Evolutionary conservation across 1,140 invertebrate species (phyloP), one percentile per base, ranked within the genome.

Genomic region (Drosophila sechellia): DNA sequence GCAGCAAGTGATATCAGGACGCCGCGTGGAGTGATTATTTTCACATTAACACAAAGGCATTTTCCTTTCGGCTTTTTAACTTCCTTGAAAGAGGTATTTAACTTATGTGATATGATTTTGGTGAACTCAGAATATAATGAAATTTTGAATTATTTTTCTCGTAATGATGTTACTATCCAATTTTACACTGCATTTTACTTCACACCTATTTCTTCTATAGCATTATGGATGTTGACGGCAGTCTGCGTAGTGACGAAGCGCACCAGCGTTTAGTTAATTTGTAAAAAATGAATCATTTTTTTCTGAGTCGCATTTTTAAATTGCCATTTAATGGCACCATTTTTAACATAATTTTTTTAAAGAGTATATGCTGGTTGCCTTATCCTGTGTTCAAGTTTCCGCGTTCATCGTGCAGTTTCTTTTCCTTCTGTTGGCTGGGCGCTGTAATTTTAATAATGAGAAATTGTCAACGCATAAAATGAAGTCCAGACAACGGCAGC

Each of bases 401-500:
- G 22, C 25, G 37, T 48, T 63, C 39, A 52, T 55, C 50, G 39
- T 58, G 64, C 53, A 52, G 31, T 42, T 69, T 58, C 46, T 46
- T 55, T 52, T 75, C 42, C 54, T 78, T 39, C 56, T 70, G 43
- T 43, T 50, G 63, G 25, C 56, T 34, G 73, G 70, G 56, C 53
- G 71, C 68, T 78, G 71, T 89, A 89, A 84, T 89, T 89, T 89
- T 89, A 89, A 89, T 89, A 89, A 89, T 89, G 84, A 89, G 84
- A 89, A 89, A 89, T 89, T 89, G 84, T 89, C 84, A 79, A 84
- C 84, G 81, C 72, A 89, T 89, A 89, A 87, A 89, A 89, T 89
- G 69, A 84, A 89, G 84, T 87, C 76, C 83, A 83, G 79, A 68
- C 83, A 68, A 76, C 71, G 83, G 79, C 83, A 87, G 83, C 84